Conservation (phyloP, 2,797 vertebrate species). For the Dicrostonyx torquatus region DNA sequence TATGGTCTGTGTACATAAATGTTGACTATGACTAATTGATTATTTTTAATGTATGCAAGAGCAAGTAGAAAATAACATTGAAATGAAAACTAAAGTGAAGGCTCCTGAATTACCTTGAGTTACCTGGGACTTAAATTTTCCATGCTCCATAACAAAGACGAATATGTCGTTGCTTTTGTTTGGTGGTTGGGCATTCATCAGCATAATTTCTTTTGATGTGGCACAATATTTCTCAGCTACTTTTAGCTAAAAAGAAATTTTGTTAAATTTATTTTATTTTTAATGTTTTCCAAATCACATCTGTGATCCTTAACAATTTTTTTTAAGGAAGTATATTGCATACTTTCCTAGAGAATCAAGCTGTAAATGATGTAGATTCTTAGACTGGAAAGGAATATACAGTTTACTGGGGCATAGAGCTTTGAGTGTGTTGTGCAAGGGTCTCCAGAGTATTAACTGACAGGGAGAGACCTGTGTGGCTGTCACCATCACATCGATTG, state of each 20-base stretch:
- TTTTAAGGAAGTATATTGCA: neutral
- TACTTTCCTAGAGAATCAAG: constrained; percentile 17
- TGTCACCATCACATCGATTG: neutral
- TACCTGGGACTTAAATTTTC: constrained; percentile 64
- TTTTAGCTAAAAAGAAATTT: constrained; percentile 30
- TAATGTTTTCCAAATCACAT: neutral
- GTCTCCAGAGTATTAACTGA: neutral
- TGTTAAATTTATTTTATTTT: neutral
- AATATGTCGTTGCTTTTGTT: constrained; percentile 45
- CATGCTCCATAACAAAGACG: neutral
- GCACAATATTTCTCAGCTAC: constrained; percentile 8
- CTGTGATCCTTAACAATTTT: neutral
- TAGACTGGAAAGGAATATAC: neutral
- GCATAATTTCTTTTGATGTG: neutral
- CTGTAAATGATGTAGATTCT: constrained; percentile 1
- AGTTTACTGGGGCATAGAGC: neutral
- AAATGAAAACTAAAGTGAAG: constrained; percentile 63
- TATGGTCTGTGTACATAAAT: constrained; percentile 68
- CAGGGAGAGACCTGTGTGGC: neutral
- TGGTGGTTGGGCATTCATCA: constrained; percentile 19
- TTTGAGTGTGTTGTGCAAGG: neutral
- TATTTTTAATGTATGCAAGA: constrained; percentile 71
- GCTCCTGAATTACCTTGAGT: constrained; percentile 52
- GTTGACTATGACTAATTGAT: constrained; percentile 77
- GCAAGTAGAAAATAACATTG: constrained; percentile 62